These are phyloP conservation scores for Danionella cerebrum DNA, from an alignment of 2,113 vertebrate genomes.

Conservation along the genomic window DNA sequence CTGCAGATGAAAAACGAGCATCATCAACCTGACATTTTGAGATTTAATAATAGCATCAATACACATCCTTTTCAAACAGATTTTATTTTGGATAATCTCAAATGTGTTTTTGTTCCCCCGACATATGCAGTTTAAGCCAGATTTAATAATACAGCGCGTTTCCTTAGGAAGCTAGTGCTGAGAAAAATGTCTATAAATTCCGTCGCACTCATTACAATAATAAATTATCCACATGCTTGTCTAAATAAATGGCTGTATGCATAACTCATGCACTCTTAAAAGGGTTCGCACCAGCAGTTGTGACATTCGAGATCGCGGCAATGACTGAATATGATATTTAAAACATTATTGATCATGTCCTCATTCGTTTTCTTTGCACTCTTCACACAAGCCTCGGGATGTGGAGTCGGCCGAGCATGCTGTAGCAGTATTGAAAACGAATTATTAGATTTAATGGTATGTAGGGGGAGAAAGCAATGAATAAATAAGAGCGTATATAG, in stretches of 20 bases:
- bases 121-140: too few species aligned
- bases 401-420: slow-evolving; percentile 38
- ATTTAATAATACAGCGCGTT: too few species aligned
- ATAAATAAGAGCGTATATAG: slow-evolving; percentile 60
- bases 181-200: neutral
- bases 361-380: slow-evolving; percentile 20
- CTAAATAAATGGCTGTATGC: neutral
- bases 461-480: slow-evolving; percentile 59
- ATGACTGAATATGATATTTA: slow-evolving; percentile 42
- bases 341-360: slow-evolving; percentile 38
- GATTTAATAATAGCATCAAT: slow-evolving; percentile 8
- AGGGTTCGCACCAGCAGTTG: neutral
- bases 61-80: neutral
- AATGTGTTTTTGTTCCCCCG: too few species aligned
- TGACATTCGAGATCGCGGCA: slow-evolving; percentile 34
- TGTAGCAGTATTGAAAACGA: slow-evolving; percentile 43
- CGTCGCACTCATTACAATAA: neutral
- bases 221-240: neutral
- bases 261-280: neutral
- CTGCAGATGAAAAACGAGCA: neutral
- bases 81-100: neutral
- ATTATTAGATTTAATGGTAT: slow-evolving; percentile 65
- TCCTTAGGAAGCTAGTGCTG: neutral
- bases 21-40: neutral
- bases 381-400: slow-evolving; percentile 28